Percentiles rank a stretch among this genome's conserved stretches.
Conservation (phyloP, 2,797 vertebrate species). For the Pangasius macronema region DNA sequence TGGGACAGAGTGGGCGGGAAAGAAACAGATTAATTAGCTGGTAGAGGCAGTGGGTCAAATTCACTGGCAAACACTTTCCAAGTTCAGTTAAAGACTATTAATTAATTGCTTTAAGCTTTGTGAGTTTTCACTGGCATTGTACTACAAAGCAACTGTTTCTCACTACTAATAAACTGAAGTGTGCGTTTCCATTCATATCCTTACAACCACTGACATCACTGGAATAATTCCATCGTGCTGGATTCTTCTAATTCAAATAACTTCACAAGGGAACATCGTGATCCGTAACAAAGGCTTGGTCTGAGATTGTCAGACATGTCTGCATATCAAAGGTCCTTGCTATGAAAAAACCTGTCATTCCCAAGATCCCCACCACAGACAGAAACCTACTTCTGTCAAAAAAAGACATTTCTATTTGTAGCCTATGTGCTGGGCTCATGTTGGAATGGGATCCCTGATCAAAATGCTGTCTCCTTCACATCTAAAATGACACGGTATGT, state of each 20-base stretch:
- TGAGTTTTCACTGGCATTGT: not conserved
- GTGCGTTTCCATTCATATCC: not conserved
- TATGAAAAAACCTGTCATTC: not conserved
- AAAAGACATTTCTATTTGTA: constrained; percentile 8
- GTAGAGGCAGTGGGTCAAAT: constrained; percentile 25
- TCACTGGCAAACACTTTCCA: not conserved
- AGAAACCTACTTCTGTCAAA: constrained; percentile 4
- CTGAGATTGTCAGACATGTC: constrained; percentile 3
- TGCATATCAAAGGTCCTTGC: not conserved
- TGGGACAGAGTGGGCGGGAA: constrained; percentile 14
- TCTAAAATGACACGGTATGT: constrained; percentile 32
- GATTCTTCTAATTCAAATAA: not conserved
- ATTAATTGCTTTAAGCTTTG: not conserved
- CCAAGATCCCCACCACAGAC: not conserved
- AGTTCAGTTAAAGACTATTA: not conserved
- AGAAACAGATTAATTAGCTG: constrained; percentile 43
- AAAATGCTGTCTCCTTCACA: constrained; percentile 37
- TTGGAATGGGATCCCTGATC: constrained; percentile 35
- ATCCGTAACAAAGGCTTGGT: not conserved
- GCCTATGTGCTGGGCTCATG: constrained; percentile 9
- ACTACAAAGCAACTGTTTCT: not conserved
- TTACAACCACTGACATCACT: not conserved
- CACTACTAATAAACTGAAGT: not conserved
- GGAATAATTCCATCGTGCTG: not conserved
- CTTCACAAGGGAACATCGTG: not conserved